Evolutionary conservation across 2,797 vertebrate species (phyloP).

Genomic region (Peromyscus attwateri): DNA sequence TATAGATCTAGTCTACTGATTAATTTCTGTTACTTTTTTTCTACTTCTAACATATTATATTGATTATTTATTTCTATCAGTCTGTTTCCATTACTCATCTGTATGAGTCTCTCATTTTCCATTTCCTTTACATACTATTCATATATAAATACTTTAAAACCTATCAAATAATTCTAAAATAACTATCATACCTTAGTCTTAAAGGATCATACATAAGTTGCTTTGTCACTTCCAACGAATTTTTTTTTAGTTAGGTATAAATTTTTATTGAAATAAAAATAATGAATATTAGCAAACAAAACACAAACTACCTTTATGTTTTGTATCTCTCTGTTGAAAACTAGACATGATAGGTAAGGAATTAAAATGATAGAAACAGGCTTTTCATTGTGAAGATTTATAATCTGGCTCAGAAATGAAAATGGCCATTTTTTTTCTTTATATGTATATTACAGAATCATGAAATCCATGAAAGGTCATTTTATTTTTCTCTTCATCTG

Average conservation of each 20-base stretch:
- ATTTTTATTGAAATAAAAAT: not conserved
- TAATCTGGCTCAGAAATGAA: not conserved
- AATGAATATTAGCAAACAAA: not conserved
- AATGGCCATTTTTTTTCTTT: not conserved
- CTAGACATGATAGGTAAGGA: accelerated
- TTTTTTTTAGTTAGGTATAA: not conserved
- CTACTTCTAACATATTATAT: not conserved
- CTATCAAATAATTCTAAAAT: not conserved
- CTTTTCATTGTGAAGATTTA: not conserved
- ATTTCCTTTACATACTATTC: not conserved
- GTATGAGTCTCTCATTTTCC: not conserved
- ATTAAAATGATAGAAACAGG: not conserved
- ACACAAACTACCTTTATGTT: not conserved
- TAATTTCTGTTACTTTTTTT: not conserved
- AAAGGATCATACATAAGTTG: not conserved
- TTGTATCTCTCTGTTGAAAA: not conserved
- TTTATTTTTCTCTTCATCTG: not conserved
- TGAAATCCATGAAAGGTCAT: not conserved
- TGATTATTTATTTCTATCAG: not conserved
- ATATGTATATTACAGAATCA: conserved; percentile 8
- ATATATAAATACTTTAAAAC: not conserved
- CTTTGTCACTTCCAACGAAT: not conserved
- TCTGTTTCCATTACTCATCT: not conserved
- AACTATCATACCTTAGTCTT: not conserved
- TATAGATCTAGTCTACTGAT: not conserved